Base-by-base conservation (phyloP, 2,797 vertebrate species). In the Tokudaia muenninki region DNA sequence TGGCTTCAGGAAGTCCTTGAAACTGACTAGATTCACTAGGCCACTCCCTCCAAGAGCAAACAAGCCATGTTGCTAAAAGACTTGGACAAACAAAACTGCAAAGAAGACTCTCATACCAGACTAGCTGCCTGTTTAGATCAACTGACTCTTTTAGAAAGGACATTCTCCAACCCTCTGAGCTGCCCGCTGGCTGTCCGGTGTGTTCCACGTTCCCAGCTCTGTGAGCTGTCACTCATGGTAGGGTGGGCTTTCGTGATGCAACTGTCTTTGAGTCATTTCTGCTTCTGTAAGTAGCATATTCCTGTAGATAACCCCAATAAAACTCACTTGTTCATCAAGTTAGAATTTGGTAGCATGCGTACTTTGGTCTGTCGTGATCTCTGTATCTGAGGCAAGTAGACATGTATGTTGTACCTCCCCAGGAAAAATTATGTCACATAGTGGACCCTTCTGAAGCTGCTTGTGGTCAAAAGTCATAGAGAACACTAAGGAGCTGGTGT, bases 401-500 rank as follows among this genome's bases (percentile, higher is more conserved):
- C 14, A 12, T n/a, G 44, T 52, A 63, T 63, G 26, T 63, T 84
- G 61, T 24, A 14, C 16, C 21, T 41, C 44, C 21, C 44, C 21
- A n/a, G 21, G 3, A 52, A 87, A 87, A 17, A 21, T n/a, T 52
- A 52, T 70, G 7, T 52, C 83, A 50, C 63, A 52, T 12, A 87
- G 50, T 3, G 47, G 4, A 0, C 37, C 52, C 14, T 92, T 47
- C 10, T 83, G 52, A 95, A 47, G 61, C 44, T 93, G 50, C 26
- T 24, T 78, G 21, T 79, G 24, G 31, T 8, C 12, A 91, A 94
- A 82, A 95, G 91, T 72, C 81, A 47, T 22, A 41, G 13, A 90
- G 37, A 47, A 72, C 65, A 77, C 87, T 80, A 94, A 91, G 63
- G 90, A 82, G 81, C 37, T 84, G 83, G 59, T 95, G 8, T 19